Conservation (phyloP, 2,888 invertebrate genomes). For the Temnothorax unifasciatus region DNA sequence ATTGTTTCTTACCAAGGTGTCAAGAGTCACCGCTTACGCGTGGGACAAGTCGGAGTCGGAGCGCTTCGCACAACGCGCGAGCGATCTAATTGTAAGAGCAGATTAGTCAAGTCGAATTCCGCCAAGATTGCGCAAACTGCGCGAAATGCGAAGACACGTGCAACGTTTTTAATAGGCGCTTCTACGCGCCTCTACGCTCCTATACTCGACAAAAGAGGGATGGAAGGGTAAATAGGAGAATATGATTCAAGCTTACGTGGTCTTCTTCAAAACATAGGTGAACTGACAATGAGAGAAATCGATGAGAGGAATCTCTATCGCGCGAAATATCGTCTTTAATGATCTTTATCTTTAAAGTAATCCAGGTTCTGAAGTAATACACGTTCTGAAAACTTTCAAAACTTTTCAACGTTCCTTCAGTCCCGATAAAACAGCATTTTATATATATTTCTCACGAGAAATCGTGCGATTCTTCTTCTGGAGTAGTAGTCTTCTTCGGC, state of each 20-base stretch:
- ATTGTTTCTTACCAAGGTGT: background rate
- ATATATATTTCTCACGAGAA: background rate
- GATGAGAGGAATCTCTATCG: background rate
- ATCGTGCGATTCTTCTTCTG: background rate
- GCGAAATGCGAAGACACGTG: background rate
- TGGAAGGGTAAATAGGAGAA: background rate
- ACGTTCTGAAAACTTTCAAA: background rate
- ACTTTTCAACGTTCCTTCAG: background rate
- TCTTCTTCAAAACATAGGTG: too few relatives aligned
- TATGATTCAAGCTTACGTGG: background rate
- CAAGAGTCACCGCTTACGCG: too few relatives aligned
- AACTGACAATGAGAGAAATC: too few relatives aligned
- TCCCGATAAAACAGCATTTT: background rate
- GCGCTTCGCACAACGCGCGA: background rate
- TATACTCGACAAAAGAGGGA: background rate
- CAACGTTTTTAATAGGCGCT: background rate
- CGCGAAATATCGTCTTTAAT: background rate
- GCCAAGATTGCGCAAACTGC: background rate
- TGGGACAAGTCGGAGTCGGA: background rate
- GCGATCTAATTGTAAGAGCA: constrained; percentile 3
- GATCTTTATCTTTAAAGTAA: background rate
- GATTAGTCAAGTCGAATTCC: background rate
- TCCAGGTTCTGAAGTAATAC: too few relatives aligned
- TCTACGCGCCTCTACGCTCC: background rate
- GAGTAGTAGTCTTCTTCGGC: too few relatives aligned